These are phyloP conservation scores for Pteronotus mesoamericanus DNA, from an alignment of 2,797 vertebrate genomes.

Conservation along the genomic window DNA sequence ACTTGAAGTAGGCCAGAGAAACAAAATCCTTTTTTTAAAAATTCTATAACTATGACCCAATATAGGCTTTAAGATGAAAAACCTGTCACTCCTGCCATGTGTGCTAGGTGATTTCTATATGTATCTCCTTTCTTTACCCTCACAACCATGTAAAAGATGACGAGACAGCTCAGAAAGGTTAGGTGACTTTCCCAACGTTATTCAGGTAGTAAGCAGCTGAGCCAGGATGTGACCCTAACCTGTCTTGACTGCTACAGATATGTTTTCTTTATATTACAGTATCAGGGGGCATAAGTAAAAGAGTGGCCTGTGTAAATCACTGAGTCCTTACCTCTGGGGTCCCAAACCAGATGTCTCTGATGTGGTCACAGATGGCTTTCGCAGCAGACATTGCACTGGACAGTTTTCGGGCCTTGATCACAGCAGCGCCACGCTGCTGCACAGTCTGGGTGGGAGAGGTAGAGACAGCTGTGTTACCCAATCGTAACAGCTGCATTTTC, in stretches of 20 bases:
- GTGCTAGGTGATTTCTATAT: not conserved
- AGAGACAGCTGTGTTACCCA: not conserved
- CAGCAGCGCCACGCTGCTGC: slow-evolving; percentile 93
- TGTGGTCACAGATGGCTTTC: slow-evolving; percentile 97
- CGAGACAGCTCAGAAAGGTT: not conserved
- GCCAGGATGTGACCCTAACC: not conserved
- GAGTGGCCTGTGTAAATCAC: not conserved
- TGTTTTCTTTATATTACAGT: not conserved
- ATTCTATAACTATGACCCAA: not conserved
- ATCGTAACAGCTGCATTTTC: not conserved
- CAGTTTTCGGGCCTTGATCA: slow-evolving; percentile 96
- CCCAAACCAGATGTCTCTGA: slow-evolving; percentile 96
- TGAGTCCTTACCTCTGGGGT: slow-evolving; percentile 87
- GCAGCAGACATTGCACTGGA: slow-evolving; percentile 99
- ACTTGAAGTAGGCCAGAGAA: not conserved
- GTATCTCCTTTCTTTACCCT: not conserved
- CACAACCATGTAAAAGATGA: not conserved
- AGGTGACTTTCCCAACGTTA: not conserved
- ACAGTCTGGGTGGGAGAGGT: slow-evolving; percentile 85
- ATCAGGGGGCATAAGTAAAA: not conserved
- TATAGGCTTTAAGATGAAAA: not conserved
- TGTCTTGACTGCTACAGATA: not conserved
- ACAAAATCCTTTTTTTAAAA: slow-evolving; percentile 19
- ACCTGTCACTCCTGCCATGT: not conserved
- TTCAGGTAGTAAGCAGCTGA: not conserved